Base-by-base conservation (phyloP, 2,113 vertebrate genomes). In the Gadus macrocephalus region DNA sequence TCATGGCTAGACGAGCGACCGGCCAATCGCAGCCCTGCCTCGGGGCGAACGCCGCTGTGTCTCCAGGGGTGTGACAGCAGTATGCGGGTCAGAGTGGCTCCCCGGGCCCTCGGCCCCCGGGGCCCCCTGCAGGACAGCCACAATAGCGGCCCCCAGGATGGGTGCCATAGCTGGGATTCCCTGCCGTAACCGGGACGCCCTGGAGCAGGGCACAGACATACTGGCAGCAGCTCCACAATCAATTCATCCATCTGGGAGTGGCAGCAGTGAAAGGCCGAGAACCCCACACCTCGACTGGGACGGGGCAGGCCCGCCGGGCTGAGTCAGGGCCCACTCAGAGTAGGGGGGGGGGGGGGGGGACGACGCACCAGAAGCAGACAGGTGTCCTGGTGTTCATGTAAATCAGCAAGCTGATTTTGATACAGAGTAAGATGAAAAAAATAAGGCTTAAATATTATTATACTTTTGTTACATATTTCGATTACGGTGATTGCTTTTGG, bases 61-160 rank as follows among this genome's bases (percentile, higher is more conserved):
- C 90, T 92, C 91, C 90, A 92, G 91, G 91, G 91, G 89, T 88
- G 89, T 91, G 91, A 91, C 91, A 92, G 91, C 91, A 92, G 90
- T 92, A 92, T 92, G 91, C 90, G 89, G 89, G 91, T 90, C 87
- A 84, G 85, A 86, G 78, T 86, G 83, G 87, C 84, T 90, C 89
- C 81, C 81, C 66, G 88, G 87, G 89, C 87, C 84, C 85, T 80
- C 83, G 86, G 89, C 88, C 87, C 90, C 89, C 83, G 69, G 80
- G 88, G 89, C 87, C 90, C 88, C 91, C 91, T 90, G 91, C 89
- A 87, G 91, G 88, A 78, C 60, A 3, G 65, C 81, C 60, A 92
- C 89, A 92, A 92, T 92, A 88, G 91, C 83, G 81, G 80, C 91
- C 87, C 87, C 88, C 89, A 83, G 89, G 87, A 87, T 74, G 80